phyloP scores from a whole-genome alignment of 2,888 invertebrate genomes.

The Agelastica alni region DNA sequence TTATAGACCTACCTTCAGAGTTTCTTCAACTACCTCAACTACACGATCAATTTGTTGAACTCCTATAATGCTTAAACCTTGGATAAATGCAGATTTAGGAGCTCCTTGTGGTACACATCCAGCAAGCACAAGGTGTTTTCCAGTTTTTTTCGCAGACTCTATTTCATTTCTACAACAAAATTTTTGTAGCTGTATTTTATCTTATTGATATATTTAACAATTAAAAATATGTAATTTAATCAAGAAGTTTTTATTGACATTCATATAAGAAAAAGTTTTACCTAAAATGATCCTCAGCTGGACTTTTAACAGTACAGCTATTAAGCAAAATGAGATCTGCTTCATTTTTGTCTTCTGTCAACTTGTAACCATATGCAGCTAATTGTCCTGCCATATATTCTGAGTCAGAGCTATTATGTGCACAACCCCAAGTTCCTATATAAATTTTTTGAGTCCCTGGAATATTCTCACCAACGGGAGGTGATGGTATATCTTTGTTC shows the following conservation, averaged over 20 bases:
- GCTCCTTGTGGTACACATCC: constrained; percentile 98
- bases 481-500: constrained; percentile 27
- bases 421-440: constrained; percentile 96
- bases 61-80: constrained; percentile 91
- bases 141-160: constrained; percentile 69
- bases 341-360: constrained; percentile 76
- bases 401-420: constrained; percentile 96
- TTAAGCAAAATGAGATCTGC: constrained; percentile 96
- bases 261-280: constrained; percentile 37
- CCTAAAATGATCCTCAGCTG: constrained; percentile 93
- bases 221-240: neutral
- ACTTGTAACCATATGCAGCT: constrained; percentile 82
- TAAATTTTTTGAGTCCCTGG: constrained; percentile 80
- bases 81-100: constrained; percentile 69
- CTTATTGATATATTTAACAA: neutral
- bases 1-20: constrained; percentile 68
- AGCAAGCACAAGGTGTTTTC: constrained; percentile 90
- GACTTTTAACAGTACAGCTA: constrained; percentile 97
- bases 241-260: neutral
- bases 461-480: constrained; percentile 50
- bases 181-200: neutral
- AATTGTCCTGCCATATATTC: constrained; percentile 99
- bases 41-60: constrained; percentile 98
- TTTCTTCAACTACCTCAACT: constrained; percentile 97
- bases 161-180: constrained; percentile 74